phyloP scores from a whole-genome alignment of 2,888 invertebrate species.

The Penaeus monodon region DNA sequence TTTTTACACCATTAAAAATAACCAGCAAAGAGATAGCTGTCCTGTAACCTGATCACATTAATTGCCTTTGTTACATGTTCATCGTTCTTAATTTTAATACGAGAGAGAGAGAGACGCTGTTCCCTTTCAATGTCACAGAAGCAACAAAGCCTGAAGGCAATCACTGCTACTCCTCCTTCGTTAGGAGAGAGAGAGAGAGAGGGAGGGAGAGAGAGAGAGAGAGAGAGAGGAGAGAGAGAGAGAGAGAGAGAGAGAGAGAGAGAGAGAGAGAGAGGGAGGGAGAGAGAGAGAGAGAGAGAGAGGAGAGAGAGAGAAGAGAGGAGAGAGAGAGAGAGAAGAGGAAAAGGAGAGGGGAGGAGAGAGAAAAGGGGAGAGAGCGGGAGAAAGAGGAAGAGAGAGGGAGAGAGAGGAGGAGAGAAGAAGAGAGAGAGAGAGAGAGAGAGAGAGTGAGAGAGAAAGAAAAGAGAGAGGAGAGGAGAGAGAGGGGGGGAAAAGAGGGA shows the following conservation, averaged over 20 bases:
- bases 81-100: no score
- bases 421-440: neutral
- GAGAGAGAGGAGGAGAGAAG: slow-evolving; percentile 5
- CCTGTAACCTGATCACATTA: no score
- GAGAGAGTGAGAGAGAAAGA: neutral
- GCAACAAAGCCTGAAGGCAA: no score
- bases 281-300: neutral
- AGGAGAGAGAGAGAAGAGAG: neutral
- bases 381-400: slow-evolving; percentile 11
- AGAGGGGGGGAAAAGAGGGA: neutral
- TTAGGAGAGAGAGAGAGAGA: neutral
- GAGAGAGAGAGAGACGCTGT: no score
- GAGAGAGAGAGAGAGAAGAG: no score
- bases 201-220: neutral
- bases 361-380: neutral
- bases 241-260: neutral
- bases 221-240: no score
- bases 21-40: no score
- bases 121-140: no score
- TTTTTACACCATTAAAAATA: no score
- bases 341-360: no score
- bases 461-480: neutral
- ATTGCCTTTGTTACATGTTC: no score
- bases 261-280: neutral
- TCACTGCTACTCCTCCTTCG: no score